These are phyloP conservation scores for Tangara arthus DNA, from an alignment of 2,797 vertebrate genomes.

Conservation along the genomic window DNA sequence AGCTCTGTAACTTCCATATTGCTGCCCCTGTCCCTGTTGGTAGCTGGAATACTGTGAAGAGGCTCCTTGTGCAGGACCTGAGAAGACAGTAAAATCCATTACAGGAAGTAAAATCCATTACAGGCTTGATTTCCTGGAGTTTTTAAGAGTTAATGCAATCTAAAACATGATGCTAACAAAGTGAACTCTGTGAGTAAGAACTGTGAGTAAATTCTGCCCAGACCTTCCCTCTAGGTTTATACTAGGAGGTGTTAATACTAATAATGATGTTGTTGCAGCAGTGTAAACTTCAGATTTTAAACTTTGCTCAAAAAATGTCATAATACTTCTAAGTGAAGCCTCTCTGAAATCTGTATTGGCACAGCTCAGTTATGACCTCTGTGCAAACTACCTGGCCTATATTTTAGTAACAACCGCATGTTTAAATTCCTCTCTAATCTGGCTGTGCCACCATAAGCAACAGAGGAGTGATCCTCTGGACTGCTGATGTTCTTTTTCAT, in stretches of 20 bases:
- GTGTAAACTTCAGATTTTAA: background rate
- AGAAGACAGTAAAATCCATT: background rate
- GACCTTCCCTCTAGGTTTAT: background rate
- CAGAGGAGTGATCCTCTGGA: background rate
- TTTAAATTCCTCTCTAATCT: background rate
- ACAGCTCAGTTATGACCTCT: background rate
- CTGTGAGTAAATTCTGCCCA: background rate
- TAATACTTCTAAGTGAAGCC: background rate
- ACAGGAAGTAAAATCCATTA: background rate
- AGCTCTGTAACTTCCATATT: conserved; percentile 88
- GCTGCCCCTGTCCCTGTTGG: conserved; percentile 91
- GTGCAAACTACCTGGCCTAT: background rate
- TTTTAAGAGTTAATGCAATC: background rate
- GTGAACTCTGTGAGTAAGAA: background rate
- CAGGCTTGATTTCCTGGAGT: background rate
- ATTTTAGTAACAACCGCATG: background rate
- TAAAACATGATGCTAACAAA: background rate
- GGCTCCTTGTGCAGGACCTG: conserved; percentile 84
- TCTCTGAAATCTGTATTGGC: background rate
- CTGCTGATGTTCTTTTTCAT: background rate
- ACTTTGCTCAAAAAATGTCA: background rate
- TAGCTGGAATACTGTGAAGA: conserved; percentile 92
- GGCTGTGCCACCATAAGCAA: background rate
- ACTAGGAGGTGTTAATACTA: background rate
- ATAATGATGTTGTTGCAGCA: background rate